Base-by-base conservation (phyloP, 2,113 vertebrate genomes). In the Macaca mulatta region DNA sequence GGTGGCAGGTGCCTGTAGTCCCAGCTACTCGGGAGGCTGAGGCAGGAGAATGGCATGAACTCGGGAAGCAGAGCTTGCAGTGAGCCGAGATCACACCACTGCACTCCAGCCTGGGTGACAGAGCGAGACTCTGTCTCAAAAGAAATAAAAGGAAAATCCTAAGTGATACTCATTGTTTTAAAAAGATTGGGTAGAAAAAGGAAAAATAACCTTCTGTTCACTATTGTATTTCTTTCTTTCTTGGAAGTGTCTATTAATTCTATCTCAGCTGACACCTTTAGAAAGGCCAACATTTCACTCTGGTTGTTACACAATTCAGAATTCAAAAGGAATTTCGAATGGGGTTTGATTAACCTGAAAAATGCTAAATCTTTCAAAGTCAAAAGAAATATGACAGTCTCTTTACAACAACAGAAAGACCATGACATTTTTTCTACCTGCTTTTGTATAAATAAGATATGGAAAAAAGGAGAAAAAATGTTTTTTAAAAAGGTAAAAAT, bases 211-310 rank as follows among this genome's bases (percentile, higher is more conserved):
- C 45, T 20, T 96, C 70, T 89, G 30, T 87, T 95, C n/a, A 86
- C 48, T 87, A 8, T n/a, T 0, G 0, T 40, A 22, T 89, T 93
- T 90, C 38, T 82, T 88, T 59, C 70, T 95, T 96, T 91, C 79
- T 94, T 94, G 93, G 84, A 93, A 96, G 61, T 85, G 52, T 90
- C 59, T 64, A 57, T 59, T 95, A 84, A 75, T 61, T 89, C 38
- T 59, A 64, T n/a, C 59, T 90, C 75, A 81, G 57, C 45, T 93
- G 94, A 92, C 45, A 87, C 45, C 50, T 92, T 94, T 75, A 79
- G 94, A 95, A 91, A 89, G 61, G 78, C 74, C 95, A 97, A 69
- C 52, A 87, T 87, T 93, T 97, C 90, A 88, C 30, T 92, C 45
- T 14, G 20, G 82, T 93, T 96, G 92, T 70, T 92, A 61, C 5